Evolutionary conservation across 2,797 vertebrate species (phyloP), one percentile per base, ranked within the genome.

Genomic region (Capromys pilorides): DNA sequence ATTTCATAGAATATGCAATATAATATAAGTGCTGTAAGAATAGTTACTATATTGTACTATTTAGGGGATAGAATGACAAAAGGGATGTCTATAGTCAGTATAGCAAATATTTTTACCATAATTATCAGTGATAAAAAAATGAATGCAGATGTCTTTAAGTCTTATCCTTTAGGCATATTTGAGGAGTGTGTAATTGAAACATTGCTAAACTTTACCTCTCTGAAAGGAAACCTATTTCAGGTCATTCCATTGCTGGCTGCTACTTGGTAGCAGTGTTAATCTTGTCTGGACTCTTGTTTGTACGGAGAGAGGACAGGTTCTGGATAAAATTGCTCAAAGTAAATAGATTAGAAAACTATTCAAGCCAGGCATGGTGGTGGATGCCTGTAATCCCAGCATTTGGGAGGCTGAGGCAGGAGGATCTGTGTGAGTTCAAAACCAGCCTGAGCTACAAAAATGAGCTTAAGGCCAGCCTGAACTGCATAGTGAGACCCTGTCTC

Each of bases 241-340:
- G 57, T 79, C 51, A 83, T 86, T 93, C 28, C 39, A 28, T 69
- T n/a, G 31, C 73, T 93, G 79, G 45, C 57, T 22, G 3, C 62
- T 88, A 81, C 91, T 69, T 88, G 80, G 45, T 41, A 59, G 57
- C 62, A 82, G 45, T 26, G 7, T 88, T 79, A 28, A 41, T 88
- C 36, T 86, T 86, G 28, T 91, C 12, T n/a, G 28, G 39, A 69
- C 13, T 79, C 13, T 59, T 3, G 41, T 7, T 78, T 84, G 10
- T 31, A 22, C 36, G 51, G 39, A n/a, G 21, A 62, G 22, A 62
- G 24, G n/a, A 9, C 13, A 26, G 33, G 5, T 88, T 85, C 90
- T 67, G 8, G 64, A 62, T 96, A 94, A 92, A 93, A 81, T 62
- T 94, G 39, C 33, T 88, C 16, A 80, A 84, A 90, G 57, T 22